A percentile compares a stretch with the other conserved stretches of the same genome.
Evolutionary conservation across 2,797 vertebrate species (phyloP).

Genomic region (Gadopsis bispinosus): DNA sequence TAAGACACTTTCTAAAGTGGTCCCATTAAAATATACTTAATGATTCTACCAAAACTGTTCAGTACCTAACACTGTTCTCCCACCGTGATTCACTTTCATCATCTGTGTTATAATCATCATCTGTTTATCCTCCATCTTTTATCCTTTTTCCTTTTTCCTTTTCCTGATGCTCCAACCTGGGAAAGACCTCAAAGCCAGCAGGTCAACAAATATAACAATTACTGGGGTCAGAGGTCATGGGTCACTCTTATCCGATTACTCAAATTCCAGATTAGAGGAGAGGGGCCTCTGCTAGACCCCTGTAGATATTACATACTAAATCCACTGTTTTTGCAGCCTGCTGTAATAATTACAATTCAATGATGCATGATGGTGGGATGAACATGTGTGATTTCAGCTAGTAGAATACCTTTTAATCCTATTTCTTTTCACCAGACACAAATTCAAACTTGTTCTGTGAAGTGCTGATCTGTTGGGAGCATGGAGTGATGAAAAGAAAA

Average conservation of each 20-base stretch:
- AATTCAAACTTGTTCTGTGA: slow-evolving; percentile 23
- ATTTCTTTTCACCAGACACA: neutral
- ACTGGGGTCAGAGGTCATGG: slow-evolving; percentile 48
- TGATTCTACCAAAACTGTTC: neutral
- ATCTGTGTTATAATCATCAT: neutral
- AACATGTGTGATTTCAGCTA: slow-evolving; percentile 3
- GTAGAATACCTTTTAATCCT: neutral
- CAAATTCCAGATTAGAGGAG: slow-evolving; percentile 12
- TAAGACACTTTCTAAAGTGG: neutral
- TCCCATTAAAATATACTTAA: neutral
- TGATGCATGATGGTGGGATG: neutral
- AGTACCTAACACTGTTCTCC: neutral
- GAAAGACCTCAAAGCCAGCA: slow-evolving; percentile 27
- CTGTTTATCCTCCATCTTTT: neutral
- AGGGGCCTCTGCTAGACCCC: neutral
- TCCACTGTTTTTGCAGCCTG: slow-evolving; percentile 31
- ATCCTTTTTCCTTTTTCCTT: neutral
- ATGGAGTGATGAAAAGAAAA: slow-evolving; percentile 43
- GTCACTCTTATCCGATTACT: slow-evolving; percentile 41
- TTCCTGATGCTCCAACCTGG: slow-evolving; percentile 12
- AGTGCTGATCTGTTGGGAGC: slow-evolving; percentile 33
- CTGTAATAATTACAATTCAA: neutral
- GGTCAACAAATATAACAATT: slow-evolving; percentile 63
- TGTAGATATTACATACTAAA: neutral
- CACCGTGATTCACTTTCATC: no score